Percentiles rank a stretch among this genome's conserved stretches.
Evolutionary conservation across 2,113 vertebrate species (phyloP).

Genomic region (Lepus americanus): DNA sequence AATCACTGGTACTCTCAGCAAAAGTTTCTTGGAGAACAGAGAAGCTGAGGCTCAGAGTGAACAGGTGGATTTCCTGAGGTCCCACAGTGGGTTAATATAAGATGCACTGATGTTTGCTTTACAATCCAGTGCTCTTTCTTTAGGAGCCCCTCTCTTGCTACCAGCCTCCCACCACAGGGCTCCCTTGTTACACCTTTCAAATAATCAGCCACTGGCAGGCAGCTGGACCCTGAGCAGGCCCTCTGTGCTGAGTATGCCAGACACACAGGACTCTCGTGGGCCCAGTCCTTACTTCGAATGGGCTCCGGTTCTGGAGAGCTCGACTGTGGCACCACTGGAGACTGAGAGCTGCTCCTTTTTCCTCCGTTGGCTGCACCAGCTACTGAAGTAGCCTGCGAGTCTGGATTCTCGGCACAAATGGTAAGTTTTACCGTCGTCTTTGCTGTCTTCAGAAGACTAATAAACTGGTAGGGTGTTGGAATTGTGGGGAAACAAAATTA

Average conservation of each 20-base stretch:
- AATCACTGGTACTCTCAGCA: neutral
- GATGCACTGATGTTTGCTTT: neutral
- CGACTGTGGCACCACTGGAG: constrained; percentile 49
- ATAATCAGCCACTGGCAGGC: neutral
- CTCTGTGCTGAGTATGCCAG: fast-evolving
- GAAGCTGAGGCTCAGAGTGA: neutral
- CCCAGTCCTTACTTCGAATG: constrained; percentile 88
- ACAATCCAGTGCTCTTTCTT: neutral
- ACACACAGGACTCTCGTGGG: neutral
- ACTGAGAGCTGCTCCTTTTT: constrained; percentile 76
- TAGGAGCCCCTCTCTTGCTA: neutral
- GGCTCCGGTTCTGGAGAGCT: constrained; percentile 88
- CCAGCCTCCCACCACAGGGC: neutral
- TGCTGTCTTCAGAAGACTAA: constrained; percentile 89
- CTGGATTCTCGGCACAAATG: constrained; percentile 85
- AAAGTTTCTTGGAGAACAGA: neutral
- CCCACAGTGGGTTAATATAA: fast-evolving
- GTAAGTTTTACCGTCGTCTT: constrained; percentile 90
- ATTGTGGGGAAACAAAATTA: constrained; percentile 10
- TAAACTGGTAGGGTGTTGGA: constrained; percentile 87
- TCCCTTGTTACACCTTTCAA: fast-evolving
- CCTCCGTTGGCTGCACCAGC: constrained; percentile 73
- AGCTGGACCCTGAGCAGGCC: neutral
- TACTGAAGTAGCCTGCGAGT: constrained; percentile 64
- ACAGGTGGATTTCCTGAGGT: neutral